Evolutionary conservation across 2,113 vertebrate species (phyloP).

Genomic region (Pteruthius melanotis): DNA sequence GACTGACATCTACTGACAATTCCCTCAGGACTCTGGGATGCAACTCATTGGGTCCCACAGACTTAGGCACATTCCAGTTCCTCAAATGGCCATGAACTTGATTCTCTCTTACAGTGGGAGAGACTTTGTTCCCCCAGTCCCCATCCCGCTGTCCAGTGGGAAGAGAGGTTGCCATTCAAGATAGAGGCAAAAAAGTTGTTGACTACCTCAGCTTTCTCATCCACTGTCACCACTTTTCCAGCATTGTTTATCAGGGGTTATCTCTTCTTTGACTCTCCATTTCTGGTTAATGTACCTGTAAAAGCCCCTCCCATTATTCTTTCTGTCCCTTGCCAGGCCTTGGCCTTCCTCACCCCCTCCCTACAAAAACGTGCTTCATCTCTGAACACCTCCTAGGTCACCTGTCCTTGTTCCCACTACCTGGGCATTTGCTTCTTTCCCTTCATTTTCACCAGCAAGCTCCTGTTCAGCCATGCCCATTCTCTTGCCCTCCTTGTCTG

Average conservation of each 20-base stretch:
- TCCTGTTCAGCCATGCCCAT: background rate
- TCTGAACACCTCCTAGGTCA: background rate
- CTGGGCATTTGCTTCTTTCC: background rate
- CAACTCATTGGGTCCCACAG: background rate
- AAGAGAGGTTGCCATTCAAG: background rate
- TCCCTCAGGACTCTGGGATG: background rate
- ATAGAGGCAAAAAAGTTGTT: background rate
- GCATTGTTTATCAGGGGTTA: background rate
- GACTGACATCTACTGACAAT: background rate
- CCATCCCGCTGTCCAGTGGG: background rate
- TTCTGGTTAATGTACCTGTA: background rate
- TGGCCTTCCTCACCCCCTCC: background rate
- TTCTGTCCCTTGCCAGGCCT: background rate
- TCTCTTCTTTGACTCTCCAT: background rate
- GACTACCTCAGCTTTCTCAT: background rate
- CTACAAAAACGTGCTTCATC: background rate
- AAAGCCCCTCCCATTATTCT: background rate
- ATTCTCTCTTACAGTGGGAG: background rate
- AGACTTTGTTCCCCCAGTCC: background rate
- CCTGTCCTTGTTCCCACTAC: background rate
- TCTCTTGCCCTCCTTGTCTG: background rate
- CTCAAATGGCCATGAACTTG: background rate
- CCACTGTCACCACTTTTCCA: background rate
- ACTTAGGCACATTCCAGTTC: background rate
- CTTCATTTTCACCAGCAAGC: background rate